These are phyloP conservation scores for Perithous albicinctus DNA, from an alignment of 2,888 invertebrate species.

Conservation along the genomic window DNA sequence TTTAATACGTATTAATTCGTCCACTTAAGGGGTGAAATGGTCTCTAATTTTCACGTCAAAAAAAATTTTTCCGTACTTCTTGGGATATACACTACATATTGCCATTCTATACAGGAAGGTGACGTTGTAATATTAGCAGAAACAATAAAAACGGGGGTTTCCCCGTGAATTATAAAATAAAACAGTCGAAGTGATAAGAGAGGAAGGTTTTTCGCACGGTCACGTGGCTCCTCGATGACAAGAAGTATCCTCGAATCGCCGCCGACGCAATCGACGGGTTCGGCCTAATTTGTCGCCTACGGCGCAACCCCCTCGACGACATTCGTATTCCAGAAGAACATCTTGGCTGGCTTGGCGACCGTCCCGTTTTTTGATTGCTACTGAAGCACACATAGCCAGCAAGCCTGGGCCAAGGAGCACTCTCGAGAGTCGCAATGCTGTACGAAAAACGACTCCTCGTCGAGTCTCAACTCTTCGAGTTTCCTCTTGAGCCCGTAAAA, in stretches of 20 bases:
- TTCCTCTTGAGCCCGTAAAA: conserved; percentile 47
- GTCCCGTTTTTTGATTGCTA: conserved; percentile 72
- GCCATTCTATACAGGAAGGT: too few relatives aligned
- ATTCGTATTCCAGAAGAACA: conserved; percentile 61
- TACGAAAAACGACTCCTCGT: conserved; percentile 52
- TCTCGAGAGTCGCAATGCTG: conserved; percentile 59
- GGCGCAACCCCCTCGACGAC: conserved; percentile 18
- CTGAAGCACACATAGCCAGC: conserved; percentile 40
- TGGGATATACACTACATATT: too few relatives aligned
- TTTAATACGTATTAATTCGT: too few relatives aligned
- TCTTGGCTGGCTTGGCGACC: conserved; percentile 59
- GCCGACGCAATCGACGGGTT: conserved; percentile 30
- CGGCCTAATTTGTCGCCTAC: conserved; percentile 56
- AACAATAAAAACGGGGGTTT: too few relatives aligned
- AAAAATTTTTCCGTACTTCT: too few relatives aligned
- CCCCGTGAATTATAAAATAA: too few relatives aligned
- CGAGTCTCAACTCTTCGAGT: conserved; percentile 45
- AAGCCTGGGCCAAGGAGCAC: conserved; percentile 22
- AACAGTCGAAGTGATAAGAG: conserved; percentile 8
- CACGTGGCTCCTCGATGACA: conserved; percentile 37
- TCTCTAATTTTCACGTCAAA: too few relatives aligned
- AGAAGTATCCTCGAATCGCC: conserved; percentile 61
- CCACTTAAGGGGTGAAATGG: too few relatives aligned
- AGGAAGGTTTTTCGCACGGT: conserved; percentile 35
- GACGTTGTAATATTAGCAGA: too few relatives aligned